These are phyloP conservation scores for Chaitophorus viminalis DNA, from an alignment of 2,888 invertebrate species.

Conservation along the genomic window DNA sequence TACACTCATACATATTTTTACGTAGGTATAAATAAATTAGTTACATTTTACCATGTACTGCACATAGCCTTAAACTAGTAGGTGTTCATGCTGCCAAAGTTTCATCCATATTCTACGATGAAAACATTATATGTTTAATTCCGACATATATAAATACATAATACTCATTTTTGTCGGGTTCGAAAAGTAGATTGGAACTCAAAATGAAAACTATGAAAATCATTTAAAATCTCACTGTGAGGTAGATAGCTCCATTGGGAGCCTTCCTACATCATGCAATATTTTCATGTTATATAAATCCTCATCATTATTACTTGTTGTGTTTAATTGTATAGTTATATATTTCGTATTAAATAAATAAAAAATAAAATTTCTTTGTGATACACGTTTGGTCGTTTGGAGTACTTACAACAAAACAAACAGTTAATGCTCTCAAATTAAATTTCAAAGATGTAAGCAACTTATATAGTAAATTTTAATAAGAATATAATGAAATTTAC, in stretches of 20 bases:
- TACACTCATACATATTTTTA: conserved; percentile 33
- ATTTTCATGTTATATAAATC: too few species aligned
- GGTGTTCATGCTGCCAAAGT: conserved; percentile 16
- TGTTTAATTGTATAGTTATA: too few species aligned
- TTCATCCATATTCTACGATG: not conserved
- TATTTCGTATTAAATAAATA: too few species aligned
- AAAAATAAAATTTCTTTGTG: conserved; percentile 8
- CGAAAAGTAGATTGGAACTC: conserved; percentile 6
- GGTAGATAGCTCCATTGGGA: too few species aligned
- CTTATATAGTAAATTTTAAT: not conserved
- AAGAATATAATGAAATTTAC: conserved; percentile 1
- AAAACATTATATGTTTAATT: too few species aligned
- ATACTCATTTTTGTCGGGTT: conserved; percentile 18
- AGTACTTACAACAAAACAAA: too few species aligned
- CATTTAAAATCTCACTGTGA: too few species aligned
- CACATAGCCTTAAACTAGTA: conserved; percentile 11
- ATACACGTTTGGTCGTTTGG: not conserved
- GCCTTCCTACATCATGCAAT: too few species aligned
- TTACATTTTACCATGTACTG: conserved; percentile 5
- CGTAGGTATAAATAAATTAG: conserved; percentile 23
- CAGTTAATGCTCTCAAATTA: too few species aligned
- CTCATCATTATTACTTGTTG: too few species aligned
- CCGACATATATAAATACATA: too few species aligned
- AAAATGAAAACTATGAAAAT: conserved; percentile 32
- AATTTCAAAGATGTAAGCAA: too few species aligned